A percentile compares a stretch with the other conserved stretches of the same genome.
phyloP scores from a whole-genome alignment of 2,888 invertebrate genomes.

The Macropis europaea region DNA sequence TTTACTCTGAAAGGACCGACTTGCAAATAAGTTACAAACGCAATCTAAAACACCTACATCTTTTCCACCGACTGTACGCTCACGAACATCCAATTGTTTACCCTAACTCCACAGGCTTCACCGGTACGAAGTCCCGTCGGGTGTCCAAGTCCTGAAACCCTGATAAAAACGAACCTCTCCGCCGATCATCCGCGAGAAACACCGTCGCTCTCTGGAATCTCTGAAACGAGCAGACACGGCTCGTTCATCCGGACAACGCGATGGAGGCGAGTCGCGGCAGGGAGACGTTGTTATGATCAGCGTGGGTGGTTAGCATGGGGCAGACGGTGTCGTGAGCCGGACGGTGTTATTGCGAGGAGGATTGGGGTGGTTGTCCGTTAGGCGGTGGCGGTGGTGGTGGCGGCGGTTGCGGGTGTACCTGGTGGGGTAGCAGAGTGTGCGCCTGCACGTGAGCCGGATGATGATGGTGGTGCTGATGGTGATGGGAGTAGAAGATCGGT shows the following conservation, averaged over 20 bases:
- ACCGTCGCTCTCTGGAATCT: too few relatives aligned
- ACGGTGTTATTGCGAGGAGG: slow-evolving; percentile 77
- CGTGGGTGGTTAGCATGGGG: slow-evolving; percentile 34
- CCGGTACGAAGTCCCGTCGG: too few relatives aligned
- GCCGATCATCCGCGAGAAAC: too few relatives aligned
- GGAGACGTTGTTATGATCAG: slow-evolving; percentile 30
- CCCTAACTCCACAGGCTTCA: too few relatives aligned
- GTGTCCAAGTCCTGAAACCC: too few relatives aligned
- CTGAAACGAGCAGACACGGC: slow-evolving; percentile 34
- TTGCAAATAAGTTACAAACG: too few relatives aligned
- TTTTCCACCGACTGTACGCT: too few relatives aligned
- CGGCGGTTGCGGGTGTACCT: slow-evolving; percentile 77
- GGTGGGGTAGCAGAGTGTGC: slow-evolving; percentile 76
- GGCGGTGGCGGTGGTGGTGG: slow-evolving; percentile 78
- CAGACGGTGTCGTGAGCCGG: slow-evolving; percentile 57
- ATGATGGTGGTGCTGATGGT: slow-evolving; percentile 78
- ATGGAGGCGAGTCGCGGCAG: slow-evolving; percentile 53
- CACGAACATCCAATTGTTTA: too few relatives aligned
- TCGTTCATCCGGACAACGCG: slow-evolving; percentile 54
- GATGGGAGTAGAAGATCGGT: slow-evolving; percentile 77
- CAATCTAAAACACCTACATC: too few relatives aligned
- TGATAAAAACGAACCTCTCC: too few relatives aligned
- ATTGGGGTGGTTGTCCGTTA: slow-evolving; percentile 73
- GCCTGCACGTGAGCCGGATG: slow-evolving; percentile 75
- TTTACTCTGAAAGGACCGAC: too few relatives aligned